phyloP scores from a whole-genome alignment of 2,888 invertebrate genomes.

The Eumacrocentrus americanus region DNA sequence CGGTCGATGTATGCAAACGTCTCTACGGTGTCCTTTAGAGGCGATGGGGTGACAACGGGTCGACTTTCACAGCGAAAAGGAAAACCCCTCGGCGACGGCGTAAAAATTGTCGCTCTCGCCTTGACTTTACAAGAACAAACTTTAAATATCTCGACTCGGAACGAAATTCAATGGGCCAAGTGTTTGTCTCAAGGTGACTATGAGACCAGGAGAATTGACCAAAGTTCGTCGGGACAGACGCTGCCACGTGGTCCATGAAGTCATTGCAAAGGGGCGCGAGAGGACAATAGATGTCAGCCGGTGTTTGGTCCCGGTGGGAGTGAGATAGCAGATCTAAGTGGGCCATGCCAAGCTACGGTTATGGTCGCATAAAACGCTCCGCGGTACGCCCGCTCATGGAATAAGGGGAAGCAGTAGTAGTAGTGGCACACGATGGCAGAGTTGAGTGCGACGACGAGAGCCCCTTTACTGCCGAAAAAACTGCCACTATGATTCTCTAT shows the following conservation, averaged over 20 bases:
- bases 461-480: constrained; percentile 60
- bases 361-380: constrained; percentile 60
- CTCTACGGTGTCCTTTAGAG: constrained; percentile 52
- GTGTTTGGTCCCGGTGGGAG: constrained; percentile 45
- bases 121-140: neutral
- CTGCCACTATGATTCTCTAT: constrained; percentile 61
- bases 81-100: constrained; percentile 25
- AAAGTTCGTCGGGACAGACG: neutral
- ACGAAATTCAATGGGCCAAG: constrained; percentile 2
- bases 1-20: constrained; percentile 61
- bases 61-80: constrained; percentile 34
- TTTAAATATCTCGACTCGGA: neutral
- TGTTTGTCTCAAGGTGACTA: neutral
- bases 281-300: constrained; percentile 55
- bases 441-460: constrained; percentile 46
- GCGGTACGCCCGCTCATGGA: constrained; percentile 34
- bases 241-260: constrained; percentile 1
- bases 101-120: constrained; percentile 45
- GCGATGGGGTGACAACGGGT: constrained; percentile 60
- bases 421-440: constrained; percentile 37
- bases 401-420: constrained; percentile 36
- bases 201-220: neutral
- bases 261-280: constrained; percentile 10
- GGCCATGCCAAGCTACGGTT: constrained; percentile 61
- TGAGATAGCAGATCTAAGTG: constrained; percentile 61